Base-by-base conservation (phyloP, 2,797 vertebrate species). In the Erethizon dorsatum region DNA sequence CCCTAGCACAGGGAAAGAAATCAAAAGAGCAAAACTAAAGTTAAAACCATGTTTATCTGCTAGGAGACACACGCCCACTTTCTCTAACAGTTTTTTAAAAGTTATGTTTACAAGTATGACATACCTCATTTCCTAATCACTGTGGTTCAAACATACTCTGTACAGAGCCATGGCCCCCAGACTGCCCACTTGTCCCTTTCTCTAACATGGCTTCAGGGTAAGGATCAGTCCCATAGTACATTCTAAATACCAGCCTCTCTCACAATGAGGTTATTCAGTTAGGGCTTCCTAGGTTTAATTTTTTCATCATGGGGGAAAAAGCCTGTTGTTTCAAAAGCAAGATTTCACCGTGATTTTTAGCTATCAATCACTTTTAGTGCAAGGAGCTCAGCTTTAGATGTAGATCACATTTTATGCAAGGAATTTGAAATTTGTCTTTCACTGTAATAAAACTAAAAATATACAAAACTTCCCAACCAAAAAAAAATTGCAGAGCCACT, bases 391-490 rank as follows among this genome's bases (percentile, higher is more conserved):
- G 17, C 86, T 89, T 96, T 63, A 89, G 67, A n/a, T 80, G 31
- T 45, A 18, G 0, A 57, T 78, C 31, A 78, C 6, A 73, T 56
- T 89, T 84, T 94, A 41, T 67, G 4, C 9, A 93, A 95, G 50
- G 15, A 96, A 94, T 88, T 90, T 52, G 92, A 89, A 82, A 63
- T 33, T 73, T 90, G 2, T 83, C 31, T 93, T 95, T 85, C 37
- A 57, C 31, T 37, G 2, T 52, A 75, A 79, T 67, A 67, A 86
- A 94, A 92, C 26, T 92, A 84, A 80, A 95, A 80, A 57, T 24
- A 59, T 45, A 83, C 5, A 88, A 92, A 82, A 78, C 33, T 88
- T 95, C 13, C 24, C 63, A 78, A 78, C 65, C 26, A 28, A 31
- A 88, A 59, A 88, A 1, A 50, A 95, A 92, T 79, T 87, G 20